These are phyloP conservation scores for Epicampocera succincta DNA, from an alignment of 2,888 invertebrate genomes.

Conservation along the genomic window DNA sequence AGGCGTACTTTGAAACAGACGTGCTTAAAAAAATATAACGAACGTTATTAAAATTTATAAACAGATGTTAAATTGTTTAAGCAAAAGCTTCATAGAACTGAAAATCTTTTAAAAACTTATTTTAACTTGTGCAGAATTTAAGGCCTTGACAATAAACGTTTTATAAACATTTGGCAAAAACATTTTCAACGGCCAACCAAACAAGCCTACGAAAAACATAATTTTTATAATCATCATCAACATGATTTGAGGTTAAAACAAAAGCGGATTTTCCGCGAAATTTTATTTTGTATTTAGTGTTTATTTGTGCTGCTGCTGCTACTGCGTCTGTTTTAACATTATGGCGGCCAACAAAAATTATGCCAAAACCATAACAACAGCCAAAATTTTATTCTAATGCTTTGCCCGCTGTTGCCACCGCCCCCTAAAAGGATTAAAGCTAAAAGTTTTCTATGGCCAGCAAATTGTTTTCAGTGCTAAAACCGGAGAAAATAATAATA, in stretches of 20 bases:
- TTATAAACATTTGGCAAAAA: conserved; percentile 68
- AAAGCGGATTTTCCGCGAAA: conserved; percentile 75
- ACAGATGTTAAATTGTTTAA: too few relatives aligned
- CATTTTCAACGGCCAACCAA: neutral
- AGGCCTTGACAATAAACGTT: too few relatives aligned
- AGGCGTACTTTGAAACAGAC: neutral
- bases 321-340: conserved; percentile 16
- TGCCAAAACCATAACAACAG: conserved; percentile 27
- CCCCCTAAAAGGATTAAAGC: conserved; percentile 53
- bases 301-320: conserved; percentile 7
- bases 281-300: conserved; percentile 1
- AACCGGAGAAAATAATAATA: conserved; percentile 9
- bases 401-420: conserved; percentile 32
- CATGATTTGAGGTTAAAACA: conserved; percentile 77
- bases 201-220: neutral
- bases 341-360: conserved; percentile 38
- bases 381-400: conserved; percentile 41
- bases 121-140: too few relatives aligned
- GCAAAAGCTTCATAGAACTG: too few relatives aligned
- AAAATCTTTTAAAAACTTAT: too few relatives aligned
- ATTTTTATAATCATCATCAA: conserved; percentile 77
- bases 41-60: neutral
- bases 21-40: neutral
- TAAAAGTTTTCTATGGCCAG: conserved; percentile 43
- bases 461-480: conserved; percentile 5